A percentile compares a stretch with the other conserved stretches of the same genome.
phyloP scores from a whole-genome alignment of 2,797 vertebrate genomes.

The Lates japonicus region DNA sequence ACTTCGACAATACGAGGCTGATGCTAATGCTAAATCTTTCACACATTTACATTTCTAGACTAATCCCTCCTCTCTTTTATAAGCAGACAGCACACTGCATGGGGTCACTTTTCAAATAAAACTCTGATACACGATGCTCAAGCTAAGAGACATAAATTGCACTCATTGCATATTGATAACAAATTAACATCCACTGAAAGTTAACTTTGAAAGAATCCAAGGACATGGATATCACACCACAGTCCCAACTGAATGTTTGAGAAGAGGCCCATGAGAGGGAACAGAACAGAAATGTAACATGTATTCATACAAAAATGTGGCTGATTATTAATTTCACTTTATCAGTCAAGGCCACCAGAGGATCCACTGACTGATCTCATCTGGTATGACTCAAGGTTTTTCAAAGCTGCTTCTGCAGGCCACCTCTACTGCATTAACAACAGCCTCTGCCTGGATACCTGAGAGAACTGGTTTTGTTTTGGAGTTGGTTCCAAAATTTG shows the following conservation, averaged over 20 bases:
- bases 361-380: neutral
- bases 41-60: constrained; percentile 18
- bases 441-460: neutral
- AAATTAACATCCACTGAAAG: constrained; percentile 8
- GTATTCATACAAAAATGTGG: neutral
- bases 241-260: neutral
- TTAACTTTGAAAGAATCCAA: constrained; percentile 23
- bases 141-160: constrained; percentile 3
- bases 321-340: neutral
- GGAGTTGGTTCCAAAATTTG: no score
- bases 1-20: constrained; percentile 4
- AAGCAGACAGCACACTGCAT: neutral
- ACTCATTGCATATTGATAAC: constrained; percentile 23
- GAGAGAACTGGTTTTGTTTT: no score
- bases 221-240: neutral
- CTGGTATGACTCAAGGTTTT: constrained; percentile 11
- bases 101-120: constrained; percentile 17
- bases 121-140: neutral
- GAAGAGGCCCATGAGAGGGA: neutral
- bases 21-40: neutral
- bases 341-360: constrained; percentile 20
- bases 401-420: neutral
- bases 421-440: neutral
- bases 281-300: neutral
- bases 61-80: constrained; percentile 8